Evolutionary conservation across 2,113 vertebrate genomes (phyloP).

Genomic region (Sinocyclocheilus maitianheensis): DNA sequence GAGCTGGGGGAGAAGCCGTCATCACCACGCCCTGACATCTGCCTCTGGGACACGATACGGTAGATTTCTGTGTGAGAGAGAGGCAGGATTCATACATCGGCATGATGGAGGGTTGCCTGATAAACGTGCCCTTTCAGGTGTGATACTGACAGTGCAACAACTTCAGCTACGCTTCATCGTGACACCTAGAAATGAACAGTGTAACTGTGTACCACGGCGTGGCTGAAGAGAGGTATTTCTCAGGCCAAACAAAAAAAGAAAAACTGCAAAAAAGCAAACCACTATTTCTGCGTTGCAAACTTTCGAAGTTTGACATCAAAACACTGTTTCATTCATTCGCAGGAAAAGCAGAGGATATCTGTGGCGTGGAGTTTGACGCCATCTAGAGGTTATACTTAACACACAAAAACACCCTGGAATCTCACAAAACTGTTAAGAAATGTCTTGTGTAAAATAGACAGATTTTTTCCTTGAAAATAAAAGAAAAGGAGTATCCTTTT

Average conservation of each 20-base stretch:
- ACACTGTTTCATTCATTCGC: conserved; percentile 32
- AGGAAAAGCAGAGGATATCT: background rate
- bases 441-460: background rate
- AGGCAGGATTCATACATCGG: background rate
- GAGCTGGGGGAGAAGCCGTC: conserved; percentile 78
- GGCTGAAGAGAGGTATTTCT: background rate
- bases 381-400: conserved; percentile 66
- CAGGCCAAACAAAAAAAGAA: background rate
- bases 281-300: conserved; percentile 1
- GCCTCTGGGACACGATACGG: conserved; percentile 84
- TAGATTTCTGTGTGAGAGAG: conserved; percentile 81
- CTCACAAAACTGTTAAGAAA: background rate
- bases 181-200: background rate
- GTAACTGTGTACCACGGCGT: background rate
- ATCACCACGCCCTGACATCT: conserved; percentile 78
- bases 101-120: background rate
- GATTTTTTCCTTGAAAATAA: no score
- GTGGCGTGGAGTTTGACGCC: conserved; percentile 68
- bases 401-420: background rate
- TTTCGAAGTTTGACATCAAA: conserved; percentile 53
- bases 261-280: background rate
- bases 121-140: background rate
- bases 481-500: background rate
- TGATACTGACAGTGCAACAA: background rate
- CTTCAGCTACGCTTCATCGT: background rate